A percentile compares a stretch with the other conserved stretches of the same genome.
Evolutionary conservation across 2,797 vertebrate species (phyloP).

Genomic region (Halcyon leucocephala): DNA sequence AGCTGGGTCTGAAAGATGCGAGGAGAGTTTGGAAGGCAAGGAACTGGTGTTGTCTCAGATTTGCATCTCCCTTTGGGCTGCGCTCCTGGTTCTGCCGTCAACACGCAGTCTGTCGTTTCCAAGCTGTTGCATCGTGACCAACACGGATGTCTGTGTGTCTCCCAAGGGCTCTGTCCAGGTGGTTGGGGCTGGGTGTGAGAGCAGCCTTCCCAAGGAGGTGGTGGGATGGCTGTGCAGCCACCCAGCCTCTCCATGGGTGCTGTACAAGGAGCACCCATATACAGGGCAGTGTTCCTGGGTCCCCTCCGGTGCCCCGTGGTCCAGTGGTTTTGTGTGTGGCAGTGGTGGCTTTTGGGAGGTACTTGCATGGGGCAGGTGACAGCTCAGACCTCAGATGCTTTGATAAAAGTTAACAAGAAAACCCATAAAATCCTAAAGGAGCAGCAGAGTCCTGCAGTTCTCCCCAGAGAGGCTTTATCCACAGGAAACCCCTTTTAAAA

Average conservation of each 20-base stretch:
- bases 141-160: rapidly evolving
- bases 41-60: rapidly evolving
- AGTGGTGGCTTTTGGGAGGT: not conserved
- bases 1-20: not conserved
- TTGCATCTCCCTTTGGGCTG: not conserved
- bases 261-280: not conserved
- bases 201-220: not conserved
- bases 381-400: not conserved
- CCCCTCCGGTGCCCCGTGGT: rapidly evolving
- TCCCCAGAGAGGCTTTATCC: not conserved
- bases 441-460: not conserved
- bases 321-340: not conserved
- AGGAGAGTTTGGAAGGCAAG: not conserved
- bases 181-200: not conserved
- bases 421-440: not conserved
- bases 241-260: not conserved
- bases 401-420: not conserved
- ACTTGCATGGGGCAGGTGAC: not conserved
- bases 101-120: not conserved
- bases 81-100: not conserved
- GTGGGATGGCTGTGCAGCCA: not conserved
- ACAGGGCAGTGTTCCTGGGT: rapidly evolving
- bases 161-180: not conserved
- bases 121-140: rapidly evolving
- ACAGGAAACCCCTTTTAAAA: not conserved